These are phyloP conservation scores for Oryzias melastigma DNA, from an alignment of 2,113 vertebrate genomes.

Conservation along the genomic window DNA sequence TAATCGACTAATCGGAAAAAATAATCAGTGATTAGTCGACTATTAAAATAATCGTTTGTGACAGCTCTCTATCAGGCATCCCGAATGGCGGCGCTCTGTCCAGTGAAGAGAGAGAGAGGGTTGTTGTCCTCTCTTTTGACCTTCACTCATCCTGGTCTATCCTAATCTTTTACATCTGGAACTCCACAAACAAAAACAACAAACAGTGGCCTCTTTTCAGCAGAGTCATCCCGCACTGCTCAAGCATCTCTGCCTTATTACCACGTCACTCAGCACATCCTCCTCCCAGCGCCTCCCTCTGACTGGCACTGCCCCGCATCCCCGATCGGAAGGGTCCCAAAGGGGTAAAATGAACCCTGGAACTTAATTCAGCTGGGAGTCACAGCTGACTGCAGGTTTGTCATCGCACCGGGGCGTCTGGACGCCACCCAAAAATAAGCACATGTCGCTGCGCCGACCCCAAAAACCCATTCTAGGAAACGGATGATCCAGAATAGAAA, in stretches of 20 bases:
- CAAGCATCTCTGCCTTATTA: not conserved
- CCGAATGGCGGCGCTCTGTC: no score
- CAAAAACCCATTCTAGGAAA: constrained; percentile 61
- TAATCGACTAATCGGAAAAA: no score
- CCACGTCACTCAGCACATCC: constrained; percentile 11
- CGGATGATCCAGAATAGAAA: constrained; percentile 48
- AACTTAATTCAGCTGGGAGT: constrained; percentile 1
- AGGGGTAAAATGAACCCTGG: constrained; percentile 2
- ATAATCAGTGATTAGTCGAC: no score
- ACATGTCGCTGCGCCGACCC: constrained; percentile 37
- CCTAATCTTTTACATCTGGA: no score
- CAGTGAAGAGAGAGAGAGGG: no score
- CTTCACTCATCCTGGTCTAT: no score
- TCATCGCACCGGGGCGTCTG: constrained; percentile 21
- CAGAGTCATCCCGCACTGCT: not conserved
- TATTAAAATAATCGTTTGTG: no score
- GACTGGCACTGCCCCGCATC: constrained; percentile 20
- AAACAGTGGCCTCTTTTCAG: not conserved
- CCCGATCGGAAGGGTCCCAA: constrained; percentile 4
- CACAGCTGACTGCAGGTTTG: constrained; percentile 20
- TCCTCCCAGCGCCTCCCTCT: constrained; percentile 11
- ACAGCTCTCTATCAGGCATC: no score
- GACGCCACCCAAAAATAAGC: constrained; percentile 48
- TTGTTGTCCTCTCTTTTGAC: no score
- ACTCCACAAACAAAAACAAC: no score